Percentiles rank a stretch among this genome's conserved stretches.
Conservation (phyloP, 2,113 vertebrate genomes). For the Oreocharis arfaki region DNA sequence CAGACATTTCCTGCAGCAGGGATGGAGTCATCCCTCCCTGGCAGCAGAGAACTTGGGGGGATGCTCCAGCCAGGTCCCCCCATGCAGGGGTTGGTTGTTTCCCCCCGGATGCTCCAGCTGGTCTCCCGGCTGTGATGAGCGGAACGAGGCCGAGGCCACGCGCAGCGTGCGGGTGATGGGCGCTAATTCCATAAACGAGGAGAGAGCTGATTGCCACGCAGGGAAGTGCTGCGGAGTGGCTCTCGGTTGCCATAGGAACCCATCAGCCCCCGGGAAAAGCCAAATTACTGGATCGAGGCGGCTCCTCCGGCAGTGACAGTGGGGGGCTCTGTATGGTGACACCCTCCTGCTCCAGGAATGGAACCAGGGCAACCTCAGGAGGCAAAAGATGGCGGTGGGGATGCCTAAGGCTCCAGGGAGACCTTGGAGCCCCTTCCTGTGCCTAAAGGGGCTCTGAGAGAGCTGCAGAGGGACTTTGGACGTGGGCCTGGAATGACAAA, state of each 20-base stretch:
- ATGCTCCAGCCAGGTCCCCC: background rate
- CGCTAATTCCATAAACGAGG: background rate
- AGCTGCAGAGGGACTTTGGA: background rate
- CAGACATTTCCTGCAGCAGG: background rate
- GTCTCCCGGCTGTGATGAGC: rapidly evolving
- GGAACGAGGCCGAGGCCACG: background rate
- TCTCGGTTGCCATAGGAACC: conserved; percentile 41
- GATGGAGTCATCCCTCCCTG: background rate
- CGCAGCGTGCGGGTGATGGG: background rate
- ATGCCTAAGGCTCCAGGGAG: background rate
- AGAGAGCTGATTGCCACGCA: background rate
- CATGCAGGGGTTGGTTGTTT: rapidly evolving
- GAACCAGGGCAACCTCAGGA: background rate
- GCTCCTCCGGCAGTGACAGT: background rate
- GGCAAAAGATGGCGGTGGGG: rapidly evolving
- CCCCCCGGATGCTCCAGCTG: background rate
- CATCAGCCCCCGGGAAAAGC: background rate
- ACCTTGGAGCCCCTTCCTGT: background rate
- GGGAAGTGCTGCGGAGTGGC: background rate
- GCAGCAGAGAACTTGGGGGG: background rate
- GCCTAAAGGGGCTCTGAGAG: background rate
- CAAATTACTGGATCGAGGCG: rapidly evolving
- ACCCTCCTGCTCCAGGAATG: background rate
- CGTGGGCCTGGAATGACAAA: background rate
- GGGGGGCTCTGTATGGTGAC: background rate